A percentile compares a stretch with the other conserved stretches of the same genome.
Evolutionary conservation across 64 coral and sea anemone species (phyloP).

Genomic region (Montipora sp.): DNA sequence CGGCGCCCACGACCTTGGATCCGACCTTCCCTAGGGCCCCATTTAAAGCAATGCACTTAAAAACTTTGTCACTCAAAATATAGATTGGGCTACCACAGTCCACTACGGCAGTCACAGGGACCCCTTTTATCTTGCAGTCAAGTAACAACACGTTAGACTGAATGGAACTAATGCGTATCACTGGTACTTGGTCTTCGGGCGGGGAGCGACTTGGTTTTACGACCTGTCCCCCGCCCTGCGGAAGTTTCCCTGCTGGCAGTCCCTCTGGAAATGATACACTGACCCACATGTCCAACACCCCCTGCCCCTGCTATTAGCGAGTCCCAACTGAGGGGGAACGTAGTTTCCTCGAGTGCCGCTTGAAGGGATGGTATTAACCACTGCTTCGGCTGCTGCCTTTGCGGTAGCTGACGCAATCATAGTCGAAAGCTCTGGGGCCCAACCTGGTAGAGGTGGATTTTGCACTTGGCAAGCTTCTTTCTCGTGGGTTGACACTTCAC

Average conservation of each 20-base stretch:
- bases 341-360: background rate
- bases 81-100: conserved; percentile 67
- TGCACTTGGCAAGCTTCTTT: background rate
- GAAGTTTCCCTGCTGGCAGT: conserved; percentile 62
- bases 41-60: conserved; percentile 2
- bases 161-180: conserved; percentile 45
- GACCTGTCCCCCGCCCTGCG: conserved; percentile 44
- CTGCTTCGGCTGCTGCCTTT: conserved; percentile 48
- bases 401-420: conserved; percentile 51
- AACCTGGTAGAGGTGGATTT: conserved; percentile 24
- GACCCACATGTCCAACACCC: conserved; percentile 56
- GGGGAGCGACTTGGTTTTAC: conserved; percentile 10
- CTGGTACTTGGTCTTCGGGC: conserved; percentile 24
- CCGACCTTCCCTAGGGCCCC: conserved; percentile 15
- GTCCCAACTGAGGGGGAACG: background rate
- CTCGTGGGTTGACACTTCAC: conserved; percentile 36
- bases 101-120: conserved; percentile 37
- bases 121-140: conserved; percentile 43
- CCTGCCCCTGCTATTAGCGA: background rate
- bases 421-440: conserved; percentile 50
- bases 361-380: conserved; percentile 13
- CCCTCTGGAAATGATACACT: conserved; percentile 35
- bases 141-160: conserved; percentile 18
- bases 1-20: conserved; percentile 35
- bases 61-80: conserved; percentile 39